Base-by-base conservation (phyloP, 2,113 vertebrate genomes). In the Todiramphus saurophagus region DNA sequence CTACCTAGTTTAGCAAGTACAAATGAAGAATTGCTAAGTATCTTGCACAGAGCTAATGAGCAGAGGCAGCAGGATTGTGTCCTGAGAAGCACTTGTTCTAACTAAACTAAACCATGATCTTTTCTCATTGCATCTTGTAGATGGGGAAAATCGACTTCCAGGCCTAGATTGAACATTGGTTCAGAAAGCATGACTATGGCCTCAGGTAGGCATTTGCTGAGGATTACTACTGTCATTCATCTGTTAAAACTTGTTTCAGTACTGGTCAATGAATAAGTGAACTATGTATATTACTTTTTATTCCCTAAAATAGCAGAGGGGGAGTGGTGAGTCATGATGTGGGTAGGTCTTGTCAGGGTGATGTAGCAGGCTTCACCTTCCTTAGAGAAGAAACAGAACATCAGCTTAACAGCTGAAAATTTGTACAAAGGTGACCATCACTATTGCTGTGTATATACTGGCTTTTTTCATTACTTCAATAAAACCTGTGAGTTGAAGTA, bases 161-260 rank as follows among this genome's bases (percentile, higher is more conserved):
- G 43, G 31, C 51, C n/a, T 48, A 37, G 31, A 28, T 2, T 87
- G 55, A 62, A 8, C 23, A 9, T 46, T 74, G 13, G n/a, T 37
- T 68, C 27, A n/a, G 23, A 41, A 59, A 63, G 24, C 39, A 28
- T 2, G 4, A 10, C 37, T 7, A 1, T 20, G 10, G 56, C n/a
- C 44, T 70, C 46, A 44, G 59, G 20, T 28, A 28, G 46, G 5
- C 30, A 30, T 53, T 43, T 66, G 25, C 51, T 75, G 66, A 75
- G 63, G 33, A 19, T 69, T 28, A 7, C 14, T n/a, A 1, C 28
- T 39, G 14, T 46, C 2, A 0, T 37, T 67, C 6, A 23, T 35
- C 16, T 83, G 35, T 60, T 63, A 41, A 83, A 93, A 75, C 44
- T 21, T 19, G 33, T 13, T 75, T 55, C 9, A 33, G 37, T 39